Percentiles rank a stretch among this genome's conserved stretches.
Conservation (phyloP, 2,797 vertebrate genomes). For the Loris lydekkerianus region DNA sequence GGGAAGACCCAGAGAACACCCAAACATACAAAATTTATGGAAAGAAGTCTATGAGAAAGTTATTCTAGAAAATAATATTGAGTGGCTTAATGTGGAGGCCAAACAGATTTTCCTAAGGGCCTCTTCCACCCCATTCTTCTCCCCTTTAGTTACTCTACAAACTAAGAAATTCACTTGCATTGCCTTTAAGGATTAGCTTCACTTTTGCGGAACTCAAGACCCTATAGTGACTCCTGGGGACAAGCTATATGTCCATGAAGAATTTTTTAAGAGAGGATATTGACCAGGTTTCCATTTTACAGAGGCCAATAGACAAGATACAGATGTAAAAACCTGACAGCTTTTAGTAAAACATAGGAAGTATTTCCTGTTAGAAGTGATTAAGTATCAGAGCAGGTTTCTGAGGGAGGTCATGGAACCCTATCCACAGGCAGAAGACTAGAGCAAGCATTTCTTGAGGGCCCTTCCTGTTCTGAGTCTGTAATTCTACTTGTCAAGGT, state of each 20-base stretch:
- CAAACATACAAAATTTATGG: conserved; percentile 38
- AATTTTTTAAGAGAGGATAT: conserved; percentile 44
- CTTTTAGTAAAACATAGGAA: conserved; percentile 46
- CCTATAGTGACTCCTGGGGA: not conserved
- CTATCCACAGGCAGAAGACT: not conserved
- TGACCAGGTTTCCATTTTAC: conserved; percentile 54
- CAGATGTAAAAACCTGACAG: not conserved
- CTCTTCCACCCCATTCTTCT: not conserved
- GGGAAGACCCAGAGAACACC: conserved; percentile 17
- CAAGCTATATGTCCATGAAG: not conserved
- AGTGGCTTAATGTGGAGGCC: not conserved
- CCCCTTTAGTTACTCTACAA: not conserved
- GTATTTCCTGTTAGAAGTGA: conserved; percentile 57
- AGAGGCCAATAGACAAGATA: not conserved
- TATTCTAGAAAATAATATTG: conserved; percentile 57
- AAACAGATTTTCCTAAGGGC: not conserved
- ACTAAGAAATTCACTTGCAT: not conserved
- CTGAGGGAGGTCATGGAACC: not conserved
- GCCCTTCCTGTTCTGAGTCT: not conserved
- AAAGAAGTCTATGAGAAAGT: conserved; percentile 3
- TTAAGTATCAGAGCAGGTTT: conserved; percentile 26
- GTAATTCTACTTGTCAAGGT: conserved; percentile 51
- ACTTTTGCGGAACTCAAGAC: not conserved
- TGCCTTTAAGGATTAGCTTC: conserved; percentile 25
- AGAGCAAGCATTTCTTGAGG: not conserved